Conservation (phyloP, 2,888 invertebrate species). For the Xanthia togata region DNA sequence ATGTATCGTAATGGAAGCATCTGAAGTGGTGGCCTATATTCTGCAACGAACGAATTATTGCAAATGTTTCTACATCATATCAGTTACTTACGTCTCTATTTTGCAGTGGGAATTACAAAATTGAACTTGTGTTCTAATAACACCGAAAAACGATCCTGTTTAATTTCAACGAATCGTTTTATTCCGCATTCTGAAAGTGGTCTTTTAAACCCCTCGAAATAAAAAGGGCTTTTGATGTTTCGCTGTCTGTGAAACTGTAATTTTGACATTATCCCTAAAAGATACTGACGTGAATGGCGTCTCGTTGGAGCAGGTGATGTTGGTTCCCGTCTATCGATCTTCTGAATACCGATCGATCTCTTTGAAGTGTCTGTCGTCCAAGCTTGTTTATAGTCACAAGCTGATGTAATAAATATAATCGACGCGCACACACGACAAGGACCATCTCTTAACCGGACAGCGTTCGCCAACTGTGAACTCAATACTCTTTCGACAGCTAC, state of each 20-base stretch:
- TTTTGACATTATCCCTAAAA: slow-evolving; percentile 56
- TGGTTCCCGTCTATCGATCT: slow-evolving; percentile 78
- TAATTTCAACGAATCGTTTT: slow-evolving; percentile 26
- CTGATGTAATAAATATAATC: slow-evolving; percentile 89
- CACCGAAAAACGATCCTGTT: slow-evolving; percentile 23
- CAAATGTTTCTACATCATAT: slow-evolving; percentile 72
- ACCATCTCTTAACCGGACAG: slow-evolving; percentile 79
- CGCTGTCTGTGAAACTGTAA: slow-evolving; percentile 28
- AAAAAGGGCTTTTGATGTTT: slow-evolving; percentile 63
- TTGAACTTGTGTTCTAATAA: slow-evolving; percentile 21
- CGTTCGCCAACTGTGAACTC: slow-evolving; percentile 85
- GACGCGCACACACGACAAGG: slow-evolving; percentile 85
- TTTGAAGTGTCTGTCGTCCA: slow-evolving; percentile 86
- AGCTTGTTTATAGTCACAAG: slow-evolving; percentile 85
- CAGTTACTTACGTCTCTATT: slow-evolving; percentile 58
- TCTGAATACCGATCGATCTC: slow-evolving; percentile 86
- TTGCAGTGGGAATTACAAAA: slow-evolving; percentile 35
- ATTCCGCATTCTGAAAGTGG: slow-evolving; percentile 24
- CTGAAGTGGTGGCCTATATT: slow-evolving; percentile 81
- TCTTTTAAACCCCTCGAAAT: slow-evolving; percentile 30
- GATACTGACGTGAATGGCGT: slow-evolving; percentile 50
- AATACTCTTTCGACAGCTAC: slow-evolving; percentile 87
- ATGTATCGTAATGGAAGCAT: slow-evolving; percentile 68
- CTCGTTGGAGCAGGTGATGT: slow-evolving; percentile 64
- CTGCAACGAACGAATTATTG: slow-evolving; percentile 76